A percentile compares a stretch with the other conserved stretches of the same genome.
These are phyloP conservation scores for Cetonia aurata DNA, from an alignment of 2,888 invertebrate species.

Conservation along the genomic window DNA sequence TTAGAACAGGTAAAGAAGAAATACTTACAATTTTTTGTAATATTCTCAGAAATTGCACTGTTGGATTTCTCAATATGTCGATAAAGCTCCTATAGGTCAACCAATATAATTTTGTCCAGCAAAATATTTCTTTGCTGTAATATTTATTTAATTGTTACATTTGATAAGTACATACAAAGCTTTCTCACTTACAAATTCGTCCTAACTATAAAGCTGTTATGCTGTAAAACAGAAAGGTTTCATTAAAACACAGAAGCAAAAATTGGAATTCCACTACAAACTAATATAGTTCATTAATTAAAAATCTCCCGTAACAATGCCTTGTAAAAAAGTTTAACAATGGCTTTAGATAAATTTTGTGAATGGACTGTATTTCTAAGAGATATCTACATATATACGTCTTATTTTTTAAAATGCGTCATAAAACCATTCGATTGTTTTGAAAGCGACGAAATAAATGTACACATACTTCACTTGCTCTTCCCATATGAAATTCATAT, in stretches of 20 bases:
- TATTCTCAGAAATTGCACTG: slow-evolving; percentile 81
- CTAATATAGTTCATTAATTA: no score
- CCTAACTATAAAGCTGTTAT: slow-evolving; percentile 48
- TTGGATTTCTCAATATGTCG: slow-evolving; percentile 83
- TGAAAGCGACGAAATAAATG: no score
- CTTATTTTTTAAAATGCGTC: no score
- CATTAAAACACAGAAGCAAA: neutral
- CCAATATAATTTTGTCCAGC: slow-evolving; percentile 81
- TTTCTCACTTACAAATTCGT: slow-evolving; percentile 52
- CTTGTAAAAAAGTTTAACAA: no score
- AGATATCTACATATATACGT: no score
- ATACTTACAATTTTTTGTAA: slow-evolving; percentile 84
- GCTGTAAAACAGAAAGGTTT: slow-evolving; percentile 44
- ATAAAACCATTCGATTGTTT: no score
- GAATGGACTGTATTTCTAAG: no score
- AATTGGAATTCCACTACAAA: no score
- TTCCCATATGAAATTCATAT: slow-evolving; percentile 77
- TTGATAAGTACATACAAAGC: neutral
- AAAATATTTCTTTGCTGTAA: slow-evolving; percentile 73
- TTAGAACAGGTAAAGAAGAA: slow-evolving; percentile 18
- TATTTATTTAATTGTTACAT: neutral
- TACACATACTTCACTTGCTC: slow-evolving; percentile 68
- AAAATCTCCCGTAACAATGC: no score
- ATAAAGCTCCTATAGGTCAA: slow-evolving; percentile 81
- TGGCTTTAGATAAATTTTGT: no score